Evolutionary conservation across 2,113 vertebrate species (phyloP).

Genomic region (Phaethornis superciliosus): DNA sequence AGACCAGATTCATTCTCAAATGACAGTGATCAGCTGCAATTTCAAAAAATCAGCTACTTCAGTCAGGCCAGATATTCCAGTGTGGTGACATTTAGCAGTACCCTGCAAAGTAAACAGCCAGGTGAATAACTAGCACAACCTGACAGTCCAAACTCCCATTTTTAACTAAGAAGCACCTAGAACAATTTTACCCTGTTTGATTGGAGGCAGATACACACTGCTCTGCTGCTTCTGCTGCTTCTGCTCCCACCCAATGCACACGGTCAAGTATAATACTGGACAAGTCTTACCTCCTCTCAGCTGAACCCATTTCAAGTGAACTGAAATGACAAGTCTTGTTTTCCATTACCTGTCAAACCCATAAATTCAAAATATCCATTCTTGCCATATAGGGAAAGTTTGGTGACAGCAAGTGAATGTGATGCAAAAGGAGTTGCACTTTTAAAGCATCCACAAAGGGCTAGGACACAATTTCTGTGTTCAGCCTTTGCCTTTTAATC

Average conservation of each 20-base stretch:
- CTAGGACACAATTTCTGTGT: background rate
- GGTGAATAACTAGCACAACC: background rate
- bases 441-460: background rate
- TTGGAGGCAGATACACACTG: rapidly evolving
- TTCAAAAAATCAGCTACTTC: background rate
- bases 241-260: background rate
- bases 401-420: background rate
- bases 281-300: background rate
- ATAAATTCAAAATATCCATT: background rate
- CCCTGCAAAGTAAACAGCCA: background rate
- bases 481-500: background rate
- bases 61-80: background rate
- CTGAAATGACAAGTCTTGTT: background rate
- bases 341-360: background rate
- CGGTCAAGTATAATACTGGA: background rate
- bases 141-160: rapidly evolving
- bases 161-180: background rate
- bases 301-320: background rate
- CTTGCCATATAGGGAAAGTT: background rate
- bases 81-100: background rate
- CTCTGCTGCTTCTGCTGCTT: background rate
- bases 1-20: background rate
- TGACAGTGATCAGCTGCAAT: background rate
- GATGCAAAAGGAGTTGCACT: background rate
- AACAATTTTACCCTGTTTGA: background rate